Conservation (phyloP, 2,888 invertebrate species). For the Papilio protenor region DNA sequence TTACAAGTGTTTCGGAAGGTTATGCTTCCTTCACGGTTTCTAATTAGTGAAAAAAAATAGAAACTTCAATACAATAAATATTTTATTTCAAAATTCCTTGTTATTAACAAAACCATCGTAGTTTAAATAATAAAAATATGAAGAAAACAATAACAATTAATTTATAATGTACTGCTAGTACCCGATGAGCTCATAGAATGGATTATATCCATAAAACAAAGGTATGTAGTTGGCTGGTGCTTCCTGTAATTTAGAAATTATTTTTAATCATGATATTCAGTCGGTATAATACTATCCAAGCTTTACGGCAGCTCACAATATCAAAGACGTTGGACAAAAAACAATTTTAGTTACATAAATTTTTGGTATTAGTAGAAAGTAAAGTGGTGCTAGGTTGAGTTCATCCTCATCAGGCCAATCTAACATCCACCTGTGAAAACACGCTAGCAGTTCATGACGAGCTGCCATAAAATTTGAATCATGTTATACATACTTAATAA, state of each 20-base stretch:
- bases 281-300: not conserved
- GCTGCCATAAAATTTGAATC: not conserved
- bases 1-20: not conserved
- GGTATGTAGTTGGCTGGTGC: constrained; percentile 27
- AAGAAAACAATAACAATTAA: not conserved
- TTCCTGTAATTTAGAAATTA: constrained; percentile 39
- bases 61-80: not conserved
- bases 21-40: not conserved
- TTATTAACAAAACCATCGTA: not conserved
- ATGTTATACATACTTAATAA: not conserved
- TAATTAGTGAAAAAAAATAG: not conserved
- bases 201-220: constrained; percentile 23
- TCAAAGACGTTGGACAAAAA: not conserved
- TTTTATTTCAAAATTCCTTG: not conserved
- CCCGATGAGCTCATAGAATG: constrained; percentile 28
- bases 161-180: constrained; percentile 17
- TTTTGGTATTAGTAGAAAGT: not conserved
- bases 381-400: not conserved
- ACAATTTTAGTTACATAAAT: not conserved
- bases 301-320: not conserved
- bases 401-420: no score
- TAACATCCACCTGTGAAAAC: no score
- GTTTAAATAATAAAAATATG: not conserved
- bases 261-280: not conserved
- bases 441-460: not conserved